phyloP scores from a whole-genome alignment of 2,888 invertebrate species.

The Cistogaster globosa region DNA sequence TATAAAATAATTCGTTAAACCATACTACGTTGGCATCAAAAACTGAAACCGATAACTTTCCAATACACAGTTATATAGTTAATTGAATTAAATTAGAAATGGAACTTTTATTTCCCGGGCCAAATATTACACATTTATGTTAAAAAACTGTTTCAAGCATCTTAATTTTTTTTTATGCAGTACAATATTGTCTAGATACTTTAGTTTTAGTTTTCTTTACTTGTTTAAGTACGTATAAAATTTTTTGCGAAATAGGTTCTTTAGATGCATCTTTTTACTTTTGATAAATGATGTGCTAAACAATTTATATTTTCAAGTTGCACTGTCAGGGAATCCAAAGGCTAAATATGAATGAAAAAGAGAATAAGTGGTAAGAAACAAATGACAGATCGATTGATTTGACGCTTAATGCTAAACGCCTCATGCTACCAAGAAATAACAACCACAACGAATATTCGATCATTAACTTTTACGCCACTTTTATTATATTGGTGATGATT shows the following conservation, averaged over 20 bases:
- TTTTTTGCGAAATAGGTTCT: background rate
- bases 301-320: conserved; percentile 78
- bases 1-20: too few relatives aligned
- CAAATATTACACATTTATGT: background rate
- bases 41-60: too few relatives aligned
- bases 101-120: background rate
- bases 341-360: conserved; percentile 48
- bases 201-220: background rate
- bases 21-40: too few relatives aligned
- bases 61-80: too few relatives aligned
- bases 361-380: conserved; percentile 72
- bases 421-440: conserved; percentile 70
- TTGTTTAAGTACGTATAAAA: conserved; percentile 6
- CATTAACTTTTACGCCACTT: conserved; percentile 65
- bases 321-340: conserved; percentile 77
- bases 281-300: conserved; percentile 82
- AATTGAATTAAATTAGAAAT: too few relatives aligned
- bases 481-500: conserved; percentile 53
- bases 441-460: conserved; percentile 63
- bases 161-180: conserved; percentile 24
- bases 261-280: conserved; percentile 44
- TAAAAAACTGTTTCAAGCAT: background rate
- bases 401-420: conserved; percentile 80
- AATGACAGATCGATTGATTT: conserved; percentile 82
- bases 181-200: conserved; percentile 18